Evolutionary conservation across 1,140 invertebrate species (phyloP).

Genomic region (Acyrthosiphon pisum): DNA sequence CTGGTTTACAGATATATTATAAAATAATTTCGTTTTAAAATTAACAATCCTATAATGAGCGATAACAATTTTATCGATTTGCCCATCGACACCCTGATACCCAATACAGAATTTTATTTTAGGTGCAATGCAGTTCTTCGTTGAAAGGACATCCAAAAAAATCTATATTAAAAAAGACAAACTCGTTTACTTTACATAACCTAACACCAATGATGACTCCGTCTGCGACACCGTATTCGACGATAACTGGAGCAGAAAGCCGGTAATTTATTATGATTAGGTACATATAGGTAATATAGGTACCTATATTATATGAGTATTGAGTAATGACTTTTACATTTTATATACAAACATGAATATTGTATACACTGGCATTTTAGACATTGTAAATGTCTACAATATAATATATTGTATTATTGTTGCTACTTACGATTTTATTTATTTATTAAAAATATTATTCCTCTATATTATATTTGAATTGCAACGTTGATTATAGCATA

Average conservation of each 20-base stretch:
- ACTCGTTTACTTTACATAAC: conserved; percentile 82
- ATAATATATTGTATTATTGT: background rate
- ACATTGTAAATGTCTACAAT: background rate
- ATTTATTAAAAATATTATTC: background rate
- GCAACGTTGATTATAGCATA: conserved; percentile 67
- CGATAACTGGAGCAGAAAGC: conserved; percentile 85
- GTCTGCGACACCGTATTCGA: conserved; percentile 79
- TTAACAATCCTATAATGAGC: background rate
- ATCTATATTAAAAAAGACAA: conserved; percentile 91
- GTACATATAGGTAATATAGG: no score
- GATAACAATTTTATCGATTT: background rate
- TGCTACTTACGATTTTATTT: background rate
- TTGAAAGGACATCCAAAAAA: conserved; percentile 72
- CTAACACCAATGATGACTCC: conserved; percentile 73
- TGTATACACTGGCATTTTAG: background rate
- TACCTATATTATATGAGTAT: no score
- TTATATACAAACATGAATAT: background rate
- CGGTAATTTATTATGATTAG: conserved; percentile 65
- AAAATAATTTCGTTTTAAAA: background rate
- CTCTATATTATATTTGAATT: background rate
- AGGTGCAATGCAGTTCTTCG: background rate
- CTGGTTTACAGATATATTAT: background rate
- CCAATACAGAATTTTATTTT: background rate
- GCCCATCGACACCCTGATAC: background rate
- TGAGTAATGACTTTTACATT: background rate